phyloP scores from a whole-genome alignment of 2,797 vertebrate genomes.

The Scomberomorus guttatus region DNA sequence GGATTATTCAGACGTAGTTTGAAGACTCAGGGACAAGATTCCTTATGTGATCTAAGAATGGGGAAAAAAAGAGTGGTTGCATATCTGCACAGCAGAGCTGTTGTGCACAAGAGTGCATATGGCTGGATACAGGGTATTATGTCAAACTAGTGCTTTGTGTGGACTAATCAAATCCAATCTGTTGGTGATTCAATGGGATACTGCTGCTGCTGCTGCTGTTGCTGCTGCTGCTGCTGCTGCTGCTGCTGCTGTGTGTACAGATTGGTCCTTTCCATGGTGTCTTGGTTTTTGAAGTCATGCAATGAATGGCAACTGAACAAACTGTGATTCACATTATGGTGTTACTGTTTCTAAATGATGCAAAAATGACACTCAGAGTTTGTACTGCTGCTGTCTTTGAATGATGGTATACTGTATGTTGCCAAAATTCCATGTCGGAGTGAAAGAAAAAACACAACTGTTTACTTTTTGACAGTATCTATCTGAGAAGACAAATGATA shows the following conservation, averaged over 20 bases:
- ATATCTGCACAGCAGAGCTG: conserved; percentile 61
- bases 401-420: conserved; percentile 53
- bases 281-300: conserved; percentile 47
- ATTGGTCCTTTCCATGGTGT: conserved; percentile 40
- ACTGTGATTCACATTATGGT: conserved; percentile 75
- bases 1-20: conserved; percentile 65
- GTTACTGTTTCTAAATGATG: conserved; percentile 76
- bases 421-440: conserved; percentile 57
- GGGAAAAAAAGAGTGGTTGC: conserved; percentile 36
- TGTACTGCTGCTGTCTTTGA: conserved; percentile 66
- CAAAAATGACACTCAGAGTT: conserved; percentile 74
- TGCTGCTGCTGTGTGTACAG: conserved; percentile 29
- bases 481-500: conserved; percentile 39
- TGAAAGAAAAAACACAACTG: conserved; percentile 44
- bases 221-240: conserved; percentile 19
- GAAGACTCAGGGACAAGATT: conserved; percentile 84
- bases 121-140: conserved; percentile 81
- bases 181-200: conserved; percentile 57
- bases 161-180: conserved; percentile 61
- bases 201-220: conserved; percentile 38
- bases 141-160: conserved; percentile 58
- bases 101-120: conserved; percentile 71
- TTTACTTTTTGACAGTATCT: conserved; percentile 57
- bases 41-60: conserved; percentile 48
- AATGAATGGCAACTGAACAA: conserved; percentile 62